These are phyloP conservation scores for Nephrotoma flavescens DNA, from an alignment of 2,888 invertebrate genomes.

Conservation along the genomic window DNA sequence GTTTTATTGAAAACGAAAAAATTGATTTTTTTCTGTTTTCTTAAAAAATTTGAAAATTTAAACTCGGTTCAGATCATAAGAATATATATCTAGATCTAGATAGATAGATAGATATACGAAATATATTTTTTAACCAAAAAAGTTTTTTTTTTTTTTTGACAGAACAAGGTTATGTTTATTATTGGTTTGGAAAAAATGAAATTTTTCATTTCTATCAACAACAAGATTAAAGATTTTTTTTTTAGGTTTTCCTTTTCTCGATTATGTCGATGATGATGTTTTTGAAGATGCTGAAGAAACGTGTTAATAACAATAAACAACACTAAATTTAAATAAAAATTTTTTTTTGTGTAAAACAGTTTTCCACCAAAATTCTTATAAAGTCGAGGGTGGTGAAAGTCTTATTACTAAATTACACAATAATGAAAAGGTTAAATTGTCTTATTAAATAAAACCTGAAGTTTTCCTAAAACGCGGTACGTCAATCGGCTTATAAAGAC, in stretches of 20 bases:
- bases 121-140: background rate
- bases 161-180: background rate
- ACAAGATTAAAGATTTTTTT: background rate
- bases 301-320: background rate
- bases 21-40: background rate
- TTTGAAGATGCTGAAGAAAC: background rate
- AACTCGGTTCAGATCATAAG: background rate
- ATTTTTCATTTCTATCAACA: background rate
- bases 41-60: background rate
- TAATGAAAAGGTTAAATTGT: too few relatives aligned
- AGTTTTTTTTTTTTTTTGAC: background rate
- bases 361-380: background rate
- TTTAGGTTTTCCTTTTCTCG: background rate
- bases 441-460: too few relatives aligned
- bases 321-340: background rate
- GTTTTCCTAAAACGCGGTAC: too few relatives aligned
- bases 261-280: background rate
- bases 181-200: background rate
- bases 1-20: background rate
- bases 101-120: background rate
- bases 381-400: background rate
- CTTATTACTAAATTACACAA: background rate
- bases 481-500: too few relatives aligned
- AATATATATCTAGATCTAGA: background rate
- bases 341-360: background rate